These are phyloP conservation scores for Fragum sueziense DNA, from an alignment of 2,888 invertebrate species.

Conservation along the genomic window DNA sequence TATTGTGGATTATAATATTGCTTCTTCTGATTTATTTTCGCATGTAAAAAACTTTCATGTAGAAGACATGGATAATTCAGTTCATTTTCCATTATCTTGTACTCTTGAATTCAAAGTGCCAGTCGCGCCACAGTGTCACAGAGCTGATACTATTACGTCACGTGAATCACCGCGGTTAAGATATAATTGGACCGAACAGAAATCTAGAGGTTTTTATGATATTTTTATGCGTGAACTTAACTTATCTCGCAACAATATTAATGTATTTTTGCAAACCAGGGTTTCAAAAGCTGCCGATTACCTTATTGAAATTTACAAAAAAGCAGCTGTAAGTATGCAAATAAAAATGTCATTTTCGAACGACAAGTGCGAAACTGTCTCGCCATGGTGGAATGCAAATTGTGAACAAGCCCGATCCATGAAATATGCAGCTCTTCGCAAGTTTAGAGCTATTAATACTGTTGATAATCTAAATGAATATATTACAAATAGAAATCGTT, in stretches of 20 bases:
- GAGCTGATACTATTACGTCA: too few species aligned
- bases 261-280: background rate
- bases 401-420: background rate
- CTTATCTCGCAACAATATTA: background rate
- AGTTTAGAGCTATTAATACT: background rate
- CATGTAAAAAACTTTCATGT: background rate
- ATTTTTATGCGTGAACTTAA: background rate
- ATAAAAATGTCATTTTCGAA: too few species aligned
- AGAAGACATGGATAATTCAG: background rate
- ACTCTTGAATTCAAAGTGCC: too few species aligned
- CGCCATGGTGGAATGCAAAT: too few species aligned
- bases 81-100: constrained; percentile 21
- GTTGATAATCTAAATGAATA: background rate
- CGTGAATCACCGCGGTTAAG: background rate
- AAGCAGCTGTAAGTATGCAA: too few species aligned
- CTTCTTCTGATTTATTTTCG: background rate
- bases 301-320: too few species aligned
- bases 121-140: too few species aligned
- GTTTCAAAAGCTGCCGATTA: background rate
- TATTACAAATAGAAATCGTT: background rate
- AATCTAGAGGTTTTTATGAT: background rate
- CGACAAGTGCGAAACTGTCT: too few species aligned
- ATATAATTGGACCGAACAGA: background rate
- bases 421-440: background rate
- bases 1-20: constrained; percentile 9